Evolutionary conservation across 2,888 invertebrate species (phyloP).

Genomic region (Tipula unca): DNA sequence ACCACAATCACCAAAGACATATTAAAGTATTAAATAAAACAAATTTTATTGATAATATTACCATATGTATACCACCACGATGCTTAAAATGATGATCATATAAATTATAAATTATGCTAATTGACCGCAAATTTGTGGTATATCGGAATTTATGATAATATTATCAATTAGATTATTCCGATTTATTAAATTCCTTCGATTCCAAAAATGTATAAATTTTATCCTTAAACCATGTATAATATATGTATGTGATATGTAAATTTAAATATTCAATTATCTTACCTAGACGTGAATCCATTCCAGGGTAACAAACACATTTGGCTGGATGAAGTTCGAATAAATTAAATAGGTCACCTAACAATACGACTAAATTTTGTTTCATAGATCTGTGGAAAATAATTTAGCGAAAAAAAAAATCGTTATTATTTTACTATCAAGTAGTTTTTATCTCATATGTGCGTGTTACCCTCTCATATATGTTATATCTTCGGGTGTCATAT

Average conservation of each 20-base stretch:
- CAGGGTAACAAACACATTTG: conserved; percentile 76
- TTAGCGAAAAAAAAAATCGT: conserved; percentile 3
- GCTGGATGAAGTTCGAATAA: conserved; percentile 88
- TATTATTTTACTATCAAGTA: not conserved
- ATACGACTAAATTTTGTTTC: conserved; percentile 82
- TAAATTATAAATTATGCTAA: not conserved
- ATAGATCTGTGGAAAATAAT: conserved; percentile 59
- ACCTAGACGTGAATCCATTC: conserved; percentile 47
- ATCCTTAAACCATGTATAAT: not conserved
- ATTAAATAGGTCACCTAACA: conserved; percentile 90
- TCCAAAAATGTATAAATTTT: not conserved
- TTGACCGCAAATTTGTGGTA: not conserved
- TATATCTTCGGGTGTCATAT: conserved; percentile 92
- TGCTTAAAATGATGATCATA: not conserved
- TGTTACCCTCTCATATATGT: conserved; percentile 81
- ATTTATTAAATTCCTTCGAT: not conserved
- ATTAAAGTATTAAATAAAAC: not conserved
- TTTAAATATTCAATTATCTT: conserved; percentile 16
- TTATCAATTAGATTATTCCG: not conserved
- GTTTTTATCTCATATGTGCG: not conserved
- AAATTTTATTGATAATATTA: not conserved
- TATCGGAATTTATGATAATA: not conserved
- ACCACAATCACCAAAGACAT: not conserved
- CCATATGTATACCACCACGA: not conserved
- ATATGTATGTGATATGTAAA: not conserved